Base-by-base conservation (phyloP, 2,797 vertebrate species). In the Busarellus nigricollis region DNA sequence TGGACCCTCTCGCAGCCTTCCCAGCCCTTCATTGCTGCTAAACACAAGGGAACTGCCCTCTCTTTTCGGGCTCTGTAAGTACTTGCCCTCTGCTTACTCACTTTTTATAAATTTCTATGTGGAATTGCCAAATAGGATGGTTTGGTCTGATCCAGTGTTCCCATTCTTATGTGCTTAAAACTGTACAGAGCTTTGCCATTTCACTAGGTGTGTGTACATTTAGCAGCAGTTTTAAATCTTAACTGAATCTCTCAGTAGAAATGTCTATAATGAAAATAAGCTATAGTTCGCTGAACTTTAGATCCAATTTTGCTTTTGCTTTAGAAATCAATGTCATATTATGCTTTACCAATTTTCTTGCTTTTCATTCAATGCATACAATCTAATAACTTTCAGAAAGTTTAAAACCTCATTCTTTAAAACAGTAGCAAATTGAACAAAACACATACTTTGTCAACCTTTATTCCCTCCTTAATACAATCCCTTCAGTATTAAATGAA, bases 391-490 rank as follows among this genome's bases (percentile, higher is more conserved):
- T 71, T 87, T 61, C 35, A 85, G 76, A 76, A 93, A 83, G 45
- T 78, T 90, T 78, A 81, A 91, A 69, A 58, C 15, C 26, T 65
- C 17, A 17, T 66, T 83, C 71, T 85, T 90, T 77, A 74, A 78
- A 78, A 69, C 35, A 70, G 69, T 44, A 86, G n/a, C 15, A 95
- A 94, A 91, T 83, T 91, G 87, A 90, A 83, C 37, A 85, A 92
- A 94, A 78, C 40, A 45, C 5, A 3, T 52, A 31, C 15, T 87
- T 76, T 14, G 5, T 86, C 52, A 78, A 45, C 18, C 13, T 92
- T 94, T 91, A 91, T 69, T 76, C 26, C 35, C 12, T 50, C 28
- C 58, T 73, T 90, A 85, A 77, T 76, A 28, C 12, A 22, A 87
- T 47, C 28, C 13, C 28, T 89, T 94, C 40, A 66, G 7, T 87